Evolutionary conservation across 2,113 vertebrate genomes (phyloP).

Genomic region (Lota lota): DNA sequence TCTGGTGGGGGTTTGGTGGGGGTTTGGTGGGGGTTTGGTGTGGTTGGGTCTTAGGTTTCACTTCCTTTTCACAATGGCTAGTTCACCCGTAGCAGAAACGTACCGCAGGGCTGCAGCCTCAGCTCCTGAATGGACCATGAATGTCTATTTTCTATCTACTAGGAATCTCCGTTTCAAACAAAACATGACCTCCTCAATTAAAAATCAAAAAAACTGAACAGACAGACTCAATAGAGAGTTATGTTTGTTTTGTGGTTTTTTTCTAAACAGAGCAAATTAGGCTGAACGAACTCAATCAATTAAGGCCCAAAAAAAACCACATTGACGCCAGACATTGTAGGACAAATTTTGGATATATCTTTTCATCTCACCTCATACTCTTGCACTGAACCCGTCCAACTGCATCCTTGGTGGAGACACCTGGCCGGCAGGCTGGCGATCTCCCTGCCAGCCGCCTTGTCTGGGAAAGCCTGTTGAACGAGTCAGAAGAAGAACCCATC

Average conservation of each 20-base stretch:
- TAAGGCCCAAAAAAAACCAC: neutral
- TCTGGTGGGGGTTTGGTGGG: too few relatives aligned
- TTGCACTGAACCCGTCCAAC: slow-evolving; percentile 87
- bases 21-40: too few relatives aligned
- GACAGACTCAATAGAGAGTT: too few relatives aligned
- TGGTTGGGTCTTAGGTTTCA: slow-evolving; percentile 49
- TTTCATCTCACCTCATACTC: slow-evolving; percentile 83
- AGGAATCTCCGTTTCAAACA: too few relatives aligned
- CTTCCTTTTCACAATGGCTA: slow-evolving; percentile 42
- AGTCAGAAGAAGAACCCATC: slow-evolving; percentile 4
- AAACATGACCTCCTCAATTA: too few relatives aligned
- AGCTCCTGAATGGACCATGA: too few relatives aligned
- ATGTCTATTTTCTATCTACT: too few relatives aligned
- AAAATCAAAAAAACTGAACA: too few relatives aligned
- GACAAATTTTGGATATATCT: neutral
- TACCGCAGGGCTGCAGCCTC: neutral
- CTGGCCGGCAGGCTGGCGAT: slow-evolving; percentile 86
- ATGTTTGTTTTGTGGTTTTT: too few relatives aligned
- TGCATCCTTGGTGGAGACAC: slow-evolving; percentile 81
- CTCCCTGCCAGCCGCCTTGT: slow-evolving; percentile 90
- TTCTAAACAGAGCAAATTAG: too few relatives aligned
- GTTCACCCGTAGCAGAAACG: neutral
- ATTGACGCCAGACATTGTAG: neutral
- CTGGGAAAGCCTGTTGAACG: slow-evolving; percentile 81
- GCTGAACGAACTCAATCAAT: neutral